phyloP scores from a whole-genome alignment of 1,140 invertebrate genomes.

The Phymastichus coffea region DNA sequence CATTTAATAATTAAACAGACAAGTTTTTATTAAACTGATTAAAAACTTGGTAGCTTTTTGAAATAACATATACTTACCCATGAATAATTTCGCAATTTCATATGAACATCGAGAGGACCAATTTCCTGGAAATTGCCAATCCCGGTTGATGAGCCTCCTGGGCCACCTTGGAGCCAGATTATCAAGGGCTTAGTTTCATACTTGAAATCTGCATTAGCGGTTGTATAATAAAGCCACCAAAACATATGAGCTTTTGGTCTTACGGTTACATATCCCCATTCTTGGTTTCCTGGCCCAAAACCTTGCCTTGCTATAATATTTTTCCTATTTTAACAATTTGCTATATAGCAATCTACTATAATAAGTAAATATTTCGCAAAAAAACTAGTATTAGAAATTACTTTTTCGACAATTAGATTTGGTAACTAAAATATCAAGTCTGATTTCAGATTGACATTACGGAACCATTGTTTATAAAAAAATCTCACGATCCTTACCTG shows the following conservation, averaged over 20 bases:
- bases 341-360: neutral
- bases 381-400: too few species aligned
- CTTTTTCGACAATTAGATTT: too few species aligned
- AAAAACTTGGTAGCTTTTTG: neutral
- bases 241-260: conserved; percentile 75
- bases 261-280: conserved; percentile 71
- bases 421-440: too few species aligned
- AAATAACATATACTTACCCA: conserved; percentile 62
- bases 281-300: conserved; percentile 63
- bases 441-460: too few species aligned
- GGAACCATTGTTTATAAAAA: too few species aligned
- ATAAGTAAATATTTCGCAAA: neutral
- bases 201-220: conserved; percentile 57
- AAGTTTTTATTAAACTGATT: too few species aligned
- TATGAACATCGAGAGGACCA: conserved; percentile 68
- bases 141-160: conserved; percentile 74
- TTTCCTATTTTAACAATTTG: too few species aligned
- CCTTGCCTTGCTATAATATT: conserved; percentile 41
- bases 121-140: conserved; percentile 79
- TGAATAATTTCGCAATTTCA: conserved; percentile 66
- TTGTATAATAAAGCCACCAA: conserved; percentile 79
- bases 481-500: too few species aligned
- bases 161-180: conserved; percentile 79
- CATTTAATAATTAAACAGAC: neutral
- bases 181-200: conserved; percentile 66